Percentiles rank a stretch among this genome's conserved stretches.
phyloP scores from a whole-genome alignment of 2,113 vertebrate genomes.

The Arothron firmamentum region DNA sequence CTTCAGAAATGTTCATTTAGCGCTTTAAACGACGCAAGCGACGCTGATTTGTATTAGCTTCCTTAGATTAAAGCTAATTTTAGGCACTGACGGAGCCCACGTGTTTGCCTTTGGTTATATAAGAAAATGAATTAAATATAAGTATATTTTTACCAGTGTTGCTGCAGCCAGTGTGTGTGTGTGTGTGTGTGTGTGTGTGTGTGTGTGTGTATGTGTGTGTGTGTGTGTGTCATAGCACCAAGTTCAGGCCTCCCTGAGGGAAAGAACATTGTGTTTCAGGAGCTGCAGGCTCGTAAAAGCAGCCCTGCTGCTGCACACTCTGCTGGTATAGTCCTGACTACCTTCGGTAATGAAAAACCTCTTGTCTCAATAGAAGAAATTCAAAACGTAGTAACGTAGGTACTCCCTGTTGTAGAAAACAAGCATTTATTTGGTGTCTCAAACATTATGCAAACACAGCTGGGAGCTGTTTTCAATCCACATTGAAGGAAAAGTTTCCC shows the following conservation, averaged over 20 bases:
- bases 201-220: background rate
- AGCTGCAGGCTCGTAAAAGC: slow-evolving; percentile 20
- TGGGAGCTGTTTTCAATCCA: background rate
- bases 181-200: background rate
- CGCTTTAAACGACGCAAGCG: too few relatives aligned
- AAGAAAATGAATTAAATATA: slow-evolving; percentile 21
- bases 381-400: too few relatives aligned
- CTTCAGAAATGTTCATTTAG: rapidly evolving
- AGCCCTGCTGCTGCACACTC: background rate
- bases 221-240: slow-evolving; percentile 3
- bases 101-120: slow-evolving; percentile 6
- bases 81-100: too few relatives aligned
- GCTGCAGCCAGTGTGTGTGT: background rate
- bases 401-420: too few relatives aligned
- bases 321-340: too few relatives aligned
- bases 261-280: slow-evolving; percentile 63
- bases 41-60: background rate
- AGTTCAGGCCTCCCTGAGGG: slow-evolving; percentile 28
- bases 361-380: too few relatives aligned
- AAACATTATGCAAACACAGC: too few relatives aligned
- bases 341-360: too few relatives aligned
- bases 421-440: too few relatives aligned
- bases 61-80: background rate
- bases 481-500: too few relatives aligned
- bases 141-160: background rate